Evolutionary conservation across 2,888 invertebrate genomes (phyloP).

Genomic region (Idaea biselata): DNA sequence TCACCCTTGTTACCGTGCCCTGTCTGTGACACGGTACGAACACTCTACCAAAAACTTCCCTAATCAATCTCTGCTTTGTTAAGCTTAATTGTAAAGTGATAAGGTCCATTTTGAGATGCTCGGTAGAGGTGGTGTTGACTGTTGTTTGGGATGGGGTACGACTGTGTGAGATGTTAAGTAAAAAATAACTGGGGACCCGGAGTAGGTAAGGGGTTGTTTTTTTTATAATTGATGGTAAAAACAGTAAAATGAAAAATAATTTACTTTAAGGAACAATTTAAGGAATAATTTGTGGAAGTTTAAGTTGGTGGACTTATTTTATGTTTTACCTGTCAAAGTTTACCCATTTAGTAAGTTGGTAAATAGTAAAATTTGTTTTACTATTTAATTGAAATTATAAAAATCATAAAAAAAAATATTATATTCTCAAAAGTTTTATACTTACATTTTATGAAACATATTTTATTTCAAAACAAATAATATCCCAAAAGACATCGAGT

Average conservation of each 20-base stretch:
- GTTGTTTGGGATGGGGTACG: neutral
- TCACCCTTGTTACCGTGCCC: slow-evolving; percentile 54
- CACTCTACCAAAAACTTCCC: slow-evolving; percentile 34
- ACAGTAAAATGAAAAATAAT: neutral
- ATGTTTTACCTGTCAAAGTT: no score
- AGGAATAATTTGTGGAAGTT: no score
- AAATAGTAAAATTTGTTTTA: no score
- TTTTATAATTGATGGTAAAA: neutral
- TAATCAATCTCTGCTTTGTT: neutral
- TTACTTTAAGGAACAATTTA: no score
- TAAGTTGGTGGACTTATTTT: no score
- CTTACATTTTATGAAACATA: neutral
- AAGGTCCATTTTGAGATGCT: neutral
- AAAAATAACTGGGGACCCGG: neutral
- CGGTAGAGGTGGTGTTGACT: neutral
- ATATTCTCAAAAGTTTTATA: neutral
- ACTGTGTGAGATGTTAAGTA: neutral
- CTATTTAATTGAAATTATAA: neutral
- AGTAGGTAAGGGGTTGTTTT: neutral
- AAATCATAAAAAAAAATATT: neutral
- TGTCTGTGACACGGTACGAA: slow-evolving; percentile 52
- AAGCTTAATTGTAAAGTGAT: neutral
- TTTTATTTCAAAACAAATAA: slow-evolving; percentile 22
- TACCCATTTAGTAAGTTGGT: no score
- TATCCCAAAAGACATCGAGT: slow-evolving; percentile 37